These are phyloP conservation scores for Phengaris arion DNA, from an alignment of 2,888 invertebrate genomes.

Conservation along the genomic window DNA sequence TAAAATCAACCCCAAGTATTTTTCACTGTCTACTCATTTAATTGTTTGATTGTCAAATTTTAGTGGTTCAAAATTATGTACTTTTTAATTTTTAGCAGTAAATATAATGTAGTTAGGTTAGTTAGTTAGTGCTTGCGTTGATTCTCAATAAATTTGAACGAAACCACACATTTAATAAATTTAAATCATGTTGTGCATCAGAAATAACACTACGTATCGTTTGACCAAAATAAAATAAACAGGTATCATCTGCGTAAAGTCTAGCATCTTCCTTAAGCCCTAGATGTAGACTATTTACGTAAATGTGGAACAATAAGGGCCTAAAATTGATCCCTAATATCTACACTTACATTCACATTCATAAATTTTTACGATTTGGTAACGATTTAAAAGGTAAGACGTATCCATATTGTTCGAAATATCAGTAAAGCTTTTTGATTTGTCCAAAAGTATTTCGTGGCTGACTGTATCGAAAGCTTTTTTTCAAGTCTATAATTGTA, in stretches of 20 bases:
- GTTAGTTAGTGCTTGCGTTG: neutral
- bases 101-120: slow-evolving; percentile 17
- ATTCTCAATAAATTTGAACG: neutral
- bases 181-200: too few species aligned
- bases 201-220: neutral
- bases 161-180: too few species aligned
- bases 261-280: too few species aligned
- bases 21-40: neutral
- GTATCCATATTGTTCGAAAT: neutral
- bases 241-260: too few species aligned
- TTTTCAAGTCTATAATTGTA: too few species aligned
- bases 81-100: slow-evolving; percentile 9
- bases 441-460: neutral
- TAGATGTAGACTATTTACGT: too few species aligned
- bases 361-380: too few species aligned
- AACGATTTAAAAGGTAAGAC: too few species aligned
- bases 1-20: slow-evolving; percentile 10
- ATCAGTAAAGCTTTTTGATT: neutral
- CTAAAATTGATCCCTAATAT: too few species aligned
- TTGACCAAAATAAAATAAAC: neutral
- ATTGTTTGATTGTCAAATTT: neutral
- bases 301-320: too few species aligned
- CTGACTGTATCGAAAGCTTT: too few species aligned
- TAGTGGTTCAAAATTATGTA: neutral
- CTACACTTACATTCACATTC: neutral